phyloP scores from a whole-genome alignment of 2,888 invertebrate species.

The Microchrysa polita region DNA sequence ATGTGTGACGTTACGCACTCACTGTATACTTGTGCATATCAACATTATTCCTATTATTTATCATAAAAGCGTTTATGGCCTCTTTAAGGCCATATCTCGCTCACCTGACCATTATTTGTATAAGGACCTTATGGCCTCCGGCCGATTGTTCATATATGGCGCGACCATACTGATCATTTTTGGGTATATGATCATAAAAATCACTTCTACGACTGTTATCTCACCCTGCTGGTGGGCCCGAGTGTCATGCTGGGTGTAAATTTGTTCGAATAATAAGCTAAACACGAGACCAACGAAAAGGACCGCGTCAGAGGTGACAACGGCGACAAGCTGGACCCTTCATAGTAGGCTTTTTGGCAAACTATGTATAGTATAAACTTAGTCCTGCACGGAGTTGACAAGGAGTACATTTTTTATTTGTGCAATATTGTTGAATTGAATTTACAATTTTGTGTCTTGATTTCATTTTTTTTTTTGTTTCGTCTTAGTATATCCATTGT shows the following conservation, averaged over 20 bases:
- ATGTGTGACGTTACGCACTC: no score
- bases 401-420: no score
- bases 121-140: neutral
- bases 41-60: no score
- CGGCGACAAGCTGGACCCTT: neutral
- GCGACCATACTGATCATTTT: constrained; percentile 23
- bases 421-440: no score
- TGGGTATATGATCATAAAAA: neutral
- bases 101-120: constrained; percentile 29
- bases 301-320: constrained; percentile 15
- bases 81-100: constrained; percentile 16
- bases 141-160: constrained; percentile 3
- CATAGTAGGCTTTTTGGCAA: neutral
- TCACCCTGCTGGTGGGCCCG: constrained; percentile 31
- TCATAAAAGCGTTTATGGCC: constrained; percentile 24
- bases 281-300: constrained; percentile 33
- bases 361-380: no score
- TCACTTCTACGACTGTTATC: no score
- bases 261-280: constrained; percentile 42
- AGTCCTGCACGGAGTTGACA: no score
- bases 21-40: no score
- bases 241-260: constrained; percentile 46
- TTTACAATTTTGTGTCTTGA: no score
- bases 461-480: neutral
- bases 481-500: no score